Percentiles rank a stretch among this genome's conserved stretches.
Evolutionary conservation across 2,797 vertebrate genomes (phyloP).

Genomic region (Fringilla coelebs): DNA sequence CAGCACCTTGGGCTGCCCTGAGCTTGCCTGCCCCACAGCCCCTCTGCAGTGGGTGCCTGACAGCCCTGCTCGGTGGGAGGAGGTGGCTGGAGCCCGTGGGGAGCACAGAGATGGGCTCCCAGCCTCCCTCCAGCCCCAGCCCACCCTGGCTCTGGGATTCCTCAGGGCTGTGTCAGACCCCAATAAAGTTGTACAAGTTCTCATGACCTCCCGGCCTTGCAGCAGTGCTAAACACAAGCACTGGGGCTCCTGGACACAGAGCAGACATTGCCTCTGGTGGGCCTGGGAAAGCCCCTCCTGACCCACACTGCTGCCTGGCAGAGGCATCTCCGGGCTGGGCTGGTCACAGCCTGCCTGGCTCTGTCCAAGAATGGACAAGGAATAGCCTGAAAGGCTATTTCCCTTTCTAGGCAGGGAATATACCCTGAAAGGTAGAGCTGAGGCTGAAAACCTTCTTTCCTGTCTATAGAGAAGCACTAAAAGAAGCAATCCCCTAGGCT

Average conservation of each 20-base stretch:
- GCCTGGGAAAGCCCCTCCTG: not conserved
- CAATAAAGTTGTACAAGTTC: slow-evolving; percentile 17
- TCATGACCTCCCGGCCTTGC: slow-evolving; percentile 5
- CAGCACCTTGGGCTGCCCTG: not conserved
- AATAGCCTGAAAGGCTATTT: not conserved
- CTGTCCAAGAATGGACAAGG: fast-evolving
- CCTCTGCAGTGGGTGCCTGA: not conserved
- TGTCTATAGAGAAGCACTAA: not conserved
- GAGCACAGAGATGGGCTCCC: not conserved
- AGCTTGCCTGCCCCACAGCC: not conserved
- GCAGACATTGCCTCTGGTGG: not conserved
- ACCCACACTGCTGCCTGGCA: not conserved
- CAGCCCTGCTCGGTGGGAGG: not conserved
- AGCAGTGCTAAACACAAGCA: fast-evolving
- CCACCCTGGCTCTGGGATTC: slow-evolving; percentile 12
- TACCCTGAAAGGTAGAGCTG: not conserved
- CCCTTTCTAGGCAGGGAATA: not conserved
- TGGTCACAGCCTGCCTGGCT: not conserved
- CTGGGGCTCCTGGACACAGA: not conserved
- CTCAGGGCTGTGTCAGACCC: slow-evolving; percentile 45
- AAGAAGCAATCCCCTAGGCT: not conserved
- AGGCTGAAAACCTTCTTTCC: not conserved
- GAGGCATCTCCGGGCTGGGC: not conserved
- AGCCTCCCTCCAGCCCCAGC: not conserved
- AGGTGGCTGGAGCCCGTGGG: not conserved